A percentile compares a stretch with the other conserved stretches of the same genome.
phyloP scores from a whole-genome alignment of 2,888 invertebrate genomes.

The Macropis europaea region DNA sequence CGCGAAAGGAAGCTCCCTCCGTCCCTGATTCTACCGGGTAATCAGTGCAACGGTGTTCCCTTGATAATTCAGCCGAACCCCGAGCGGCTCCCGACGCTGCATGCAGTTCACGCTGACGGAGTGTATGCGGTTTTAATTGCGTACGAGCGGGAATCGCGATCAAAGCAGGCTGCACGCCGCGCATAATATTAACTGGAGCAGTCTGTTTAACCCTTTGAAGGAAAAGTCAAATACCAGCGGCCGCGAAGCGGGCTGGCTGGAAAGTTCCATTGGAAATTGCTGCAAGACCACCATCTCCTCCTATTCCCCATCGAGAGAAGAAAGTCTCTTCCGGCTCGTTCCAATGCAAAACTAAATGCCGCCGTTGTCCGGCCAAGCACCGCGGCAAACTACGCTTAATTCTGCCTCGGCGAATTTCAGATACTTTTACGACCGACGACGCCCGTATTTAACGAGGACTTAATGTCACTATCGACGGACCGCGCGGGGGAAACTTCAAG shows the following conservation, averaged over 20 bases:
- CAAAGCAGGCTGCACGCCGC: slow-evolving; percentile 14
- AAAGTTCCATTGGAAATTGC: slow-evolving; percentile 27
- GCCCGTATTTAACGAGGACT: slow-evolving; percentile 27
- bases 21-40: no score
- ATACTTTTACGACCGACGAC: slow-evolving; percentile 33
- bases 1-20: no score
- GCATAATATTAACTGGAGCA: slow-evolving; percentile 29
- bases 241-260: no score
- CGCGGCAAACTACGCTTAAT: slow-evolving; percentile 29
- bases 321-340: slow-evolving; percentile 25
- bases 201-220: slow-evolving; percentile 34
- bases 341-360: slow-evolving; percentile 37
- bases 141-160: slow-evolving; percentile 25
- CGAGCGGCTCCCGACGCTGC: neutral
- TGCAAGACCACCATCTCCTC: no score
- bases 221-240: slow-evolving; percentile 35
- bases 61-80: slow-evolving; percentile 30
- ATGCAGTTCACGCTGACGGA: slow-evolving; percentile 17
- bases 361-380: slow-evolving; percentile 12
- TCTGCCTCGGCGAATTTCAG: slow-evolving; percentile 26
- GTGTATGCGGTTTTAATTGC: slow-evolving; percentile 50
- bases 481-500: slow-evolving; percentile 35
- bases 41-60: neutral
- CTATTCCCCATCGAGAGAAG: no score
- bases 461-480: slow-evolving; percentile 42